Evolutionary conservation across 2,113 vertebrate species (phyloP).

Genomic region (Potamarius usumacintae): DNA sequence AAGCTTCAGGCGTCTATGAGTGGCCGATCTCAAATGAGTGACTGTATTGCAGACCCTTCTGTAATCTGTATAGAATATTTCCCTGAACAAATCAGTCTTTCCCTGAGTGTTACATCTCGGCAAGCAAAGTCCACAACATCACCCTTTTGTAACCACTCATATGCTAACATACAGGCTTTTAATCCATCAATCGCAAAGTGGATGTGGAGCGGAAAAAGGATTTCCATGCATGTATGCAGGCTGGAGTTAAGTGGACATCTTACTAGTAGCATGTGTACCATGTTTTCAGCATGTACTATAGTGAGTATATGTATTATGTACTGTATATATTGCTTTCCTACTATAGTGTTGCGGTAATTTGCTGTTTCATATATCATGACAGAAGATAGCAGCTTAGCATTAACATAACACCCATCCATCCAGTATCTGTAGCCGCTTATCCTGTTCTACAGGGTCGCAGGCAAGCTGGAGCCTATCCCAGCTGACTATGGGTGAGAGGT

Average conservation of each 20-base stretch:
- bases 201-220: background rate
- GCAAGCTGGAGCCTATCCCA: too few species aligned
- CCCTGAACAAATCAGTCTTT: background rate
- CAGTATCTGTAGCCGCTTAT: too few species aligned
- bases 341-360: background rate
- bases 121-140: background rate
- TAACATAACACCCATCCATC: too few species aligned
- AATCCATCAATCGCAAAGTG: background rate
- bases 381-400: background rate
- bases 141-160: background rate
- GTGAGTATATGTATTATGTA: background rate
- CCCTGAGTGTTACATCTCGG: background rate
- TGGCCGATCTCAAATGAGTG: constrained; percentile 1
- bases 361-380: background rate
- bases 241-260: background rate
- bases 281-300: background rate
- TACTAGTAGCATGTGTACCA: background rate
- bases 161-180: background rate
- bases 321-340: background rate
- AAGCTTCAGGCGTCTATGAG: background rate
- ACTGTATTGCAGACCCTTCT: background rate
- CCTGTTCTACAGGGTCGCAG: too few species aligned
- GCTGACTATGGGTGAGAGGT: too few species aligned
- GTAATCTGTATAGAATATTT: background rate
- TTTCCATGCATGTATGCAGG: background rate